Conservation (phyloP, 2,797 vertebrate genomes). For the Numenius phaeopus region DNA sequence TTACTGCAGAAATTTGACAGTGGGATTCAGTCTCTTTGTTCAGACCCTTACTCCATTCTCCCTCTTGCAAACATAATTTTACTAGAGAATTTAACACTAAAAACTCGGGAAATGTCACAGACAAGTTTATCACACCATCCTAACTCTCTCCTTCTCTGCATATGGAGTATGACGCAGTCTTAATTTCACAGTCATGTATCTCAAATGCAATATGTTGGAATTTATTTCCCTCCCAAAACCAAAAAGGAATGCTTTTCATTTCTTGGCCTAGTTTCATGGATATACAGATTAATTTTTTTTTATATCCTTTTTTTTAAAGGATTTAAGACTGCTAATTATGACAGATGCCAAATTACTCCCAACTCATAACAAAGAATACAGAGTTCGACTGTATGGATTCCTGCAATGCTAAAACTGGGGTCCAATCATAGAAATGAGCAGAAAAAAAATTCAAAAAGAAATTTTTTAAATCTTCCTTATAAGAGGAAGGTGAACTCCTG, state of each 20-base stretch:
- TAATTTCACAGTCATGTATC: neutral
- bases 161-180: neutral
- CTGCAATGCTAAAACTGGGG: neutral
- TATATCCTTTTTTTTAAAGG: neutral
- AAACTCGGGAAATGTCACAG: neutral
- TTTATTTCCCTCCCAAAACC: neutral
- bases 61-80: neutral
- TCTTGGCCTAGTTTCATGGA: neutral
- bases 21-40: neutral
- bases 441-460: neutral
- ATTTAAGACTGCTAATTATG: neutral
- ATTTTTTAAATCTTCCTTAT: neutral
- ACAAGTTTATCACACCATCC: neutral
- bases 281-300: neutral
- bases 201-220: neutral
- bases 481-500: neutral
- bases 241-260: neutral
- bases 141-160: neutral
- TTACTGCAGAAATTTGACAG: neutral
- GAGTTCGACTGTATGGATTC: neutral
- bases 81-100: neutral
- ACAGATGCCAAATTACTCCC: neutral
- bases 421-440: fast-evolving
- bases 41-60: neutral
- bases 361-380: neutral